phyloP scores from a whole-genome alignment of 2,113 vertebrate species.

The Haemorhous mexicanus region DNA sequence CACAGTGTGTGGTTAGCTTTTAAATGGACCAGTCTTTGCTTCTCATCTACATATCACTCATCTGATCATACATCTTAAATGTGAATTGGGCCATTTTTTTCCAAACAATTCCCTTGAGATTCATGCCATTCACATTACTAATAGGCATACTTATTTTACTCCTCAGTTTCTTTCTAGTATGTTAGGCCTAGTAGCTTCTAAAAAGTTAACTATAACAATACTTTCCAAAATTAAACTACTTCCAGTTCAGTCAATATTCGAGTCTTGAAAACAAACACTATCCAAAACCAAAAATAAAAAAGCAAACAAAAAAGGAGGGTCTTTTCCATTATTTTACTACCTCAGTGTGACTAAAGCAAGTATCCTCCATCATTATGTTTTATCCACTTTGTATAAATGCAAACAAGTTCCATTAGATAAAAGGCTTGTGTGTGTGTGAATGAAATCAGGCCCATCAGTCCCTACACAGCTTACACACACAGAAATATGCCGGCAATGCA shows the following conservation, averaged over 20 bases:
- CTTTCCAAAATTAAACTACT: background rate
- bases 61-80: background rate
- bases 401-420: background rate
- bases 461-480: background rate
- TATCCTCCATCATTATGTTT: background rate
- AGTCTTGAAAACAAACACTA: background rate
- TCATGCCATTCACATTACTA: background rate
- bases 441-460: background rate
- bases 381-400: background rate
- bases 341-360: background rate
- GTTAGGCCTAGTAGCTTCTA: background rate
- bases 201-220: background rate
- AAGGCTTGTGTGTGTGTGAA: background rate
- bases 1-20: background rate
- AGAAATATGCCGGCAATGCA: background rate
- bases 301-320: background rate
- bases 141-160: background rate
- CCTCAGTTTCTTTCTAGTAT: background rate
- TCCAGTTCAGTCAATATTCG: background rate
- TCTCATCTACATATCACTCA: background rate
- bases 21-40: background rate
- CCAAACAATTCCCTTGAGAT: background rate
- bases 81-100: background rate
- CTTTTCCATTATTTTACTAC: background rate
- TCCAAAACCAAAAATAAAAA: background rate